These are phyloP conservation scores for Leptinotarsa haldemani DNA, from an alignment of 2,888 invertebrate species.

Conservation along the genomic window DNA sequence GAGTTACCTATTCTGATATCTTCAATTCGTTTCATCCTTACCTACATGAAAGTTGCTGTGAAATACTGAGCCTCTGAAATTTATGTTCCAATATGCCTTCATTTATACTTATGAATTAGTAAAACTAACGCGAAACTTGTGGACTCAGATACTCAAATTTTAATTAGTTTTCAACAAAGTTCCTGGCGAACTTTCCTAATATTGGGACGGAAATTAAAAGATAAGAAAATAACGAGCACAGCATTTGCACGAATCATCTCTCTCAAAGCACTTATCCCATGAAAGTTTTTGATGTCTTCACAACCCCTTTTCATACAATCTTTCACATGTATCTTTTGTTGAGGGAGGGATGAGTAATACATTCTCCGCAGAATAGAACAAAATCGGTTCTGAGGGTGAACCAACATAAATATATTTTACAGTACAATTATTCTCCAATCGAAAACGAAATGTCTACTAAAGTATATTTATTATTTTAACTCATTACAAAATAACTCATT, in stretches of 20 bases:
- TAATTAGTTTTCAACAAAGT: conserved; percentile 65
- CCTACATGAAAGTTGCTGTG: neutral
- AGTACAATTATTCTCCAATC: too few species aligned
- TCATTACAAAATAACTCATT: too few species aligned
- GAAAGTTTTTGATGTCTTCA: conserved; percentile 42
- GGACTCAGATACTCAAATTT: conserved; percentile 64
- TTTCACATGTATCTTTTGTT: conserved; percentile 1
- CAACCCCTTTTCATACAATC: conserved; percentile 9
- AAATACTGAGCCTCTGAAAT: neutral
- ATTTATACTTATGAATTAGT: conserved; percentile 65
- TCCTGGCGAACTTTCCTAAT: conserved; percentile 55
- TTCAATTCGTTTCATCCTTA: too few species aligned
- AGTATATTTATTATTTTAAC: too few species aligned
- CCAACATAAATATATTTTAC: too few species aligned
- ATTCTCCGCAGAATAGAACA: neutral
- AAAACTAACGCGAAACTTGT: conserved; percentile 64
- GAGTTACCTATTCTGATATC: too few species aligned
- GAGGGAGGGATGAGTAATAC: too few species aligned
- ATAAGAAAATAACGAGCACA: conserved; percentile 61
- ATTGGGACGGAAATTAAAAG: conserved; percentile 67
- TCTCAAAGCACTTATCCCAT: conserved; percentile 26
- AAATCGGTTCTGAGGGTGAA: too few species aligned
- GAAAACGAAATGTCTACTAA: too few species aligned
- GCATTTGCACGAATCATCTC: conserved; percentile 45
- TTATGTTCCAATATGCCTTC: conserved; percentile 47